Evolutionary conservation across 2,888 invertebrate species (phyloP).

Genomic region (Tachina lurida): DNA sequence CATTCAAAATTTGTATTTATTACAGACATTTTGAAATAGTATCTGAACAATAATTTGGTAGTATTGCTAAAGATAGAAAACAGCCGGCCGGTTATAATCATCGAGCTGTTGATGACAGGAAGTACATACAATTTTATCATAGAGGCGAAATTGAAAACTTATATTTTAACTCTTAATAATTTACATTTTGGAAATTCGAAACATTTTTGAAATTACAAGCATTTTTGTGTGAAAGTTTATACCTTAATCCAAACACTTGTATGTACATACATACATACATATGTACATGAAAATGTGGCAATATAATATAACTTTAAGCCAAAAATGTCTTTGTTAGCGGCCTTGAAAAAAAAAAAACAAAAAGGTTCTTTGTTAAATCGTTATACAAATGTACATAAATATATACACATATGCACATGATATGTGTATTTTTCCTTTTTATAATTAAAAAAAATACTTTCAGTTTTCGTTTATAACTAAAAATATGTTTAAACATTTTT

Average conservation of each 20-base stretch:
- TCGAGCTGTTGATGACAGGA: background rate
- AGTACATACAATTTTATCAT: too few relatives aligned
- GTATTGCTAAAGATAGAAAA: background rate
- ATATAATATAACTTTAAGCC: background rate
- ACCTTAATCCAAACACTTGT: background rate
- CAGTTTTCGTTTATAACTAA: conserved; percentile 4
- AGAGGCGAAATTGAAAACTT: too few relatives aligned
- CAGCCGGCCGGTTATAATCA: background rate
- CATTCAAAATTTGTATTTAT: too few relatives aligned
- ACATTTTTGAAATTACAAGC: too few relatives aligned
- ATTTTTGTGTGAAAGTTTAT: background rate
- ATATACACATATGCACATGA: background rate
- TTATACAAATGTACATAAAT: background rate
- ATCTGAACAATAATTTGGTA: background rate
- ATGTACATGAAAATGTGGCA: background rate
- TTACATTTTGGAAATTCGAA: too few relatives aligned
- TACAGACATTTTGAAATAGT: too few relatives aligned
- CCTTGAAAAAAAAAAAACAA: conserved; percentile 32
- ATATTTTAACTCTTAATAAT: too few relatives aligned
- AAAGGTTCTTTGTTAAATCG: conserved; percentile 18
- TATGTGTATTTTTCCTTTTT: background rate
- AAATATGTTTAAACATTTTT: conserved; percentile 7
- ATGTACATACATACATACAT: background rate
- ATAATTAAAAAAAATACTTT: conserved; percentile 33
- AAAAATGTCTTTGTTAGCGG: background rate